Percentiles rank a stretch among this genome's conserved stretches.
phyloP scores from a whole-genome alignment of 2,113 vertebrate genomes.

The Myrmophylax atrothorax region DNA sequence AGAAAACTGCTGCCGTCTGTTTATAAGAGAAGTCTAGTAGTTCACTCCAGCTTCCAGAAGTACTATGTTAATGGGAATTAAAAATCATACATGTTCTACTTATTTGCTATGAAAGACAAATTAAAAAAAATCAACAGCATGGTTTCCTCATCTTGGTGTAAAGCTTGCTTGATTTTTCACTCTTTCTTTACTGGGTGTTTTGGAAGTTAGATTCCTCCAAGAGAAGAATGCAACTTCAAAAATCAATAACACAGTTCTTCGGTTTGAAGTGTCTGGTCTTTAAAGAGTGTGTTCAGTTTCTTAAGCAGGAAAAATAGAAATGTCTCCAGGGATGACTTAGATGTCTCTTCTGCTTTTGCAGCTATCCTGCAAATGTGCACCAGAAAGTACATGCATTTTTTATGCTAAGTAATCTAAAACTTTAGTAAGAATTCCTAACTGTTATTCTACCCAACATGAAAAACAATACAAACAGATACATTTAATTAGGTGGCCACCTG shows the following conservation, averaged over 20 bases:
- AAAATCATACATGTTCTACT: neutral
- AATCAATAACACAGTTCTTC: neutral
- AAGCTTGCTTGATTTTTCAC: neutral
- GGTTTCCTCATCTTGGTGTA: neutral
- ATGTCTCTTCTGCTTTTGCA: conserved; percentile 57
- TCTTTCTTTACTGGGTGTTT: neutral
- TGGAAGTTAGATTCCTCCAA: neutral
- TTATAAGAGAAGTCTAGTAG: neutral
- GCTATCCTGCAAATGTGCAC: conserved; percentile 53
- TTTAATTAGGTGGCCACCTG: conserved; percentile 74
- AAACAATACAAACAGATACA: conserved; percentile 74
- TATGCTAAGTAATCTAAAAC: conserved; percentile 79
- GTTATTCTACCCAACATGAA: conserved; percentile 79
- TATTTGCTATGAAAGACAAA: neutral
- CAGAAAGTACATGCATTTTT: conserved; percentile 80
- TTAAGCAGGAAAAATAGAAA: neutral
- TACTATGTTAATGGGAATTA: neutral
- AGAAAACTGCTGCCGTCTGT: neutral
- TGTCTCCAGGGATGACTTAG: conserved; percentile 54
- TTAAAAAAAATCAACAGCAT: neutral
- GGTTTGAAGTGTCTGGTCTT: neutral
- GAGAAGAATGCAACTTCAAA: neutral
- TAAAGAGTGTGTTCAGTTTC: neutral
- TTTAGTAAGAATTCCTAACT: conserved; percentile 73
- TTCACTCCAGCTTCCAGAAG: neutral